phyloP scores from a whole-genome alignment of 2,113 vertebrate species.

The Notechis scutatus region DNA sequence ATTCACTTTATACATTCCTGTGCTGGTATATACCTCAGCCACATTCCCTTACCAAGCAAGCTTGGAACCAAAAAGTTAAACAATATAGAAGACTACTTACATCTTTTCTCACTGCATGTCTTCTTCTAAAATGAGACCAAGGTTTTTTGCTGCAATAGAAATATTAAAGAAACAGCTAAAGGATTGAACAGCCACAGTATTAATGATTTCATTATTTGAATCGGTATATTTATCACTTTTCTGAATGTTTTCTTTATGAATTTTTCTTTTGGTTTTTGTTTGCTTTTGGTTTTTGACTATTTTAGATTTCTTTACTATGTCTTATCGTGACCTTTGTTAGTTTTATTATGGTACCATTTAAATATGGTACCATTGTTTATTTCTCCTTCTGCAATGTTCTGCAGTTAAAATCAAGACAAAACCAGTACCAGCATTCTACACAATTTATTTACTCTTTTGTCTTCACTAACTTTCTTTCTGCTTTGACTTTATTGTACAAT shows the following conservation, averaged over 20 bases:
- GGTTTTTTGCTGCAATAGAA: conserved; percentile 4
- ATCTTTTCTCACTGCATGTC: conserved; percentile 33
- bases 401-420: not conserved
- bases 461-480: not conserved
- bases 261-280: not conserved
- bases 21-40: not conserved
- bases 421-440: not conserved
- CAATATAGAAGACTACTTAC: conserved; percentile 17
- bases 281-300: not conserved
- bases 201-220: not conserved
- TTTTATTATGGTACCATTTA: not conserved
- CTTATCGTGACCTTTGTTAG: not conserved
- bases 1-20: not conserved
- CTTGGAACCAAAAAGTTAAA: not conserved
- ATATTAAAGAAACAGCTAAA: not conserved
- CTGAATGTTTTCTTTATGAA: not conserved
- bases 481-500: not conserved
- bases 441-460: not conserved
- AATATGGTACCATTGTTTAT: not conserved
- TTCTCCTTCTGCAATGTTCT: not conserved
- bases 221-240: not conserved
- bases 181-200: not conserved
- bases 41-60: not conserved
- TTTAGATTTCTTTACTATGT: not conserved
- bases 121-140: rapidly evolving